Evolutionary conservation across 2,113 vertebrate species (phyloP), one percentile per base, ranked within the genome.

Genomic region (Leptobrachium ailaonicum): DNA sequence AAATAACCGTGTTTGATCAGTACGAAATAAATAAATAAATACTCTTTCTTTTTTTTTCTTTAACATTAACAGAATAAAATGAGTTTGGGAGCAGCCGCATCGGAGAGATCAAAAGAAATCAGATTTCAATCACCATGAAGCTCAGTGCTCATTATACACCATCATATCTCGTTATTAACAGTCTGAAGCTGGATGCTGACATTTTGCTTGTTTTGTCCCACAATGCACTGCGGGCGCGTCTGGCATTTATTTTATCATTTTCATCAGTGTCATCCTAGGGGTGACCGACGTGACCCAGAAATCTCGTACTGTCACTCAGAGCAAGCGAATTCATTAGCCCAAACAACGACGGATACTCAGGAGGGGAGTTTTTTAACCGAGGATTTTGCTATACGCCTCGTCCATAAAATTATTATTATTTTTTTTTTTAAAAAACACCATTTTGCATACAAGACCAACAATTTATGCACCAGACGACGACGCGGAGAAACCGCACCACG

Each of bases 301-400:
- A 88, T 91, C 88, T 92, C 92, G 87, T 88, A 87, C 94, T 94
- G 96, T 95, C 96, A 95, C 90, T 97, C 96, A 96, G 88, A 86
- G 45, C 90, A 91, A 96, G 92, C 86, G 92, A 94, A 93, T 95
- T 95, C 95, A 96, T 96, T 95, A 94, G 93, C 95, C 95, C 85
- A 83, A 82, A 91, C 76, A 82, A 93, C 93, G 90, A 86, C 1
- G 89, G 89, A 86, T 87, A 83, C 94, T 93, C 95, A 87, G 2
- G 92, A 79, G 95, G 58, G 43, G 91, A 32, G 20, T 90, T 90
- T 90, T 91, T 89, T 91, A 89, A 92, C 92, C 91, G 95, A 32
- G 20, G 20, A 32, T 32, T 96, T 96, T 95, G 94, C 95, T 7
- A 32, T 32, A 32, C 20, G 20, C 20, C 20, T 32, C 20, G 50